Conservation (phyloP, 2,797 vertebrate species). For the Enteromius anoplus region DNA sequence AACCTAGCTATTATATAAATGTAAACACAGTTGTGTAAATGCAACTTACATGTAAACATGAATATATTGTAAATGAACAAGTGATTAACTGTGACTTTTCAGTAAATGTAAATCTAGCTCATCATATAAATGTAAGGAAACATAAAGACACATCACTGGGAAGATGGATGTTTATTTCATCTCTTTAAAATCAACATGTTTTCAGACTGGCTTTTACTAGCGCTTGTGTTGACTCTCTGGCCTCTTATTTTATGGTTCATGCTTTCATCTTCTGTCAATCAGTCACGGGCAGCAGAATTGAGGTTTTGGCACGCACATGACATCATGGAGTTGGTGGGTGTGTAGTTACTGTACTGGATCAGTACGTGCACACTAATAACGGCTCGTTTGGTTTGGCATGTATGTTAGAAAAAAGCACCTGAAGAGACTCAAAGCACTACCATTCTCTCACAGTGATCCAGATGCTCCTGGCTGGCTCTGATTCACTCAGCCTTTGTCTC, state of each 20-base stretch:
- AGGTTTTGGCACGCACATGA: not conserved
- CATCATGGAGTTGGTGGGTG: not conserved
- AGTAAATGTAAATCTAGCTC: no score
- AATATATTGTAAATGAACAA: no score
- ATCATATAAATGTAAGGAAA: no score
- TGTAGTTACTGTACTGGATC: not conserved
- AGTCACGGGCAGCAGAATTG: not conserved
- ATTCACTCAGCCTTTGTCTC: not conserved
- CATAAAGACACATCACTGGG: no score
- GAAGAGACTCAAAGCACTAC: no score
- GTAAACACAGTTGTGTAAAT: no score
- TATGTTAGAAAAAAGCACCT: no score
- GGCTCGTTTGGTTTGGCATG: not conserved
- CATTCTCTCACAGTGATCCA: not conserved
- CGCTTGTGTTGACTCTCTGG: not conserved
- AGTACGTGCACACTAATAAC: not conserved
- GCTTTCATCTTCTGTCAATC: not conserved
- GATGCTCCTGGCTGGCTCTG: not conserved
- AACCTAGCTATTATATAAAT: no score
- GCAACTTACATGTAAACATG: no score
- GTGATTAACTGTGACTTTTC: no score
- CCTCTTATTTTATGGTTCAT: not conserved
- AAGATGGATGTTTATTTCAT: not conserved
- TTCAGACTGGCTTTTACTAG: not conserved
- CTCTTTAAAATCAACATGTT: not conserved